Evolutionary conservation across 2,888 invertebrate species (phyloP).

Genomic region (Apamea anceps): DNA sequence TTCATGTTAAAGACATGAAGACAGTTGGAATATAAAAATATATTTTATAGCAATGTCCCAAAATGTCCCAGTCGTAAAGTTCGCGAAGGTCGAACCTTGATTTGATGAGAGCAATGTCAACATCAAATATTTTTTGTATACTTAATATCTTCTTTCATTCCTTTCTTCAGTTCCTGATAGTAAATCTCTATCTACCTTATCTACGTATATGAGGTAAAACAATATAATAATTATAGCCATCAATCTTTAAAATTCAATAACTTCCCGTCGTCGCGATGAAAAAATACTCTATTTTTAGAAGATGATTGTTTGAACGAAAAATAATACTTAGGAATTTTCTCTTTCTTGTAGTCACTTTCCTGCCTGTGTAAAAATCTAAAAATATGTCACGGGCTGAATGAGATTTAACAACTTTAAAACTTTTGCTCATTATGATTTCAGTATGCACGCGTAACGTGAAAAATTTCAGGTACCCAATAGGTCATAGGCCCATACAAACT

Average conservation of each 20-base stretch:
- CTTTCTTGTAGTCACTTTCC: not conserved
- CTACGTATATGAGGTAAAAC: not conserved
- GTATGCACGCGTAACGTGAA: constrained; percentile 10
- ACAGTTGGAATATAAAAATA: constrained; percentile 25
- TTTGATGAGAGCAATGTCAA: constrained; percentile 29
- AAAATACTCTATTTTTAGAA: constrained; percentile 44
- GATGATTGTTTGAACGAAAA: constrained; percentile 10
- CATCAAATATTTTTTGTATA: constrained; percentile 14
- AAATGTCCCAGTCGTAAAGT: constrained; percentile 43
- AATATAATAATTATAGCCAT: constrained; percentile 5
- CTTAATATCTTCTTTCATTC: not conserved
- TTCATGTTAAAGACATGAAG: constrained; percentile 32
- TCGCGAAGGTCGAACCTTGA: constrained; percentile 28
- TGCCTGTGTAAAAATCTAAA: constrained; percentile 34
- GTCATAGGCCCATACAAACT: constrained; percentile 47
- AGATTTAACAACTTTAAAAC: constrained; percentile 52
- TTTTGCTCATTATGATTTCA: constrained; percentile 47
- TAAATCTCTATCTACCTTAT: not conserved
- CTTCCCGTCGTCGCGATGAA: constrained; percentile 1
- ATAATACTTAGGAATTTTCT: constrained; percentile 9
- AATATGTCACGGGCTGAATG: constrained; percentile 26
- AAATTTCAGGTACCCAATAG: constrained; percentile 42
- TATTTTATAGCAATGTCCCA: constrained; percentile 27
- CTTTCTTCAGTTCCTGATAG: not conserved
- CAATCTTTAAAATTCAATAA: constrained; percentile 54